Percentiles rank a stretch among this genome's conserved stretches.
phyloP scores from a whole-genome alignment of 2,113 vertebrate genomes.

The Hippocampus guttulatus region DNA sequence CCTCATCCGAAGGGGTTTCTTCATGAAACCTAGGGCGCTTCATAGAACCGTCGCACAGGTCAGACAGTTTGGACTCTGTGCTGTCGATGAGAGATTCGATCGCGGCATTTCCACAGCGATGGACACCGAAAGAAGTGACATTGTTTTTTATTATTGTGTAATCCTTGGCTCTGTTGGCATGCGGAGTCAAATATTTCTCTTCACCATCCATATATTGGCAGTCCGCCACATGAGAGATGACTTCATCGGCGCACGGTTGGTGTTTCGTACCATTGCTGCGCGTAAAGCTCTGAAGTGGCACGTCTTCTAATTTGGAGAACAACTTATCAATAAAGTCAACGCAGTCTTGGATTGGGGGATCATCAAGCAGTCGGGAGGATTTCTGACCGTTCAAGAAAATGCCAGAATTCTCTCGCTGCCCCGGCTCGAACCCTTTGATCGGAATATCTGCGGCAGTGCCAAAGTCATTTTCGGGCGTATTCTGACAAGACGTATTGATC shows the following conservation, averaged over 20 bases:
- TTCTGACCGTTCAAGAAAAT: constrained; percentile 49
- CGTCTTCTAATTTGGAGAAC: constrained; percentile 62
- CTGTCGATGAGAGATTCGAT: constrained; percentile 30
- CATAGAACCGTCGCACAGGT: constrained; percentile 47
- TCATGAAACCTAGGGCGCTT: neutral
- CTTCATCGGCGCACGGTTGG: constrained; percentile 49
- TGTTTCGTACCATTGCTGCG: constrained; percentile 35
- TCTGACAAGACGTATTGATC: constrained; percentile 13
- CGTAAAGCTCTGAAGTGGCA: constrained; percentile 48
- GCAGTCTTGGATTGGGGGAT: constrained; percentile 50
- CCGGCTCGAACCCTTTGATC: constrained; percentile 35
- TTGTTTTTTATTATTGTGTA: constrained; percentile 18
- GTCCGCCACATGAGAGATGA: constrained; percentile 56
- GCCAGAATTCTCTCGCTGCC: constrained; percentile 53
- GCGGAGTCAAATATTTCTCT: constrained; percentile 36
- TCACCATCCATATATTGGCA: constrained; percentile 32
- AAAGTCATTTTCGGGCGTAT: constrained; percentile 23
- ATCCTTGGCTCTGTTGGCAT: constrained; percentile 37
- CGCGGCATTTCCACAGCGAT: constrained; percentile 32
- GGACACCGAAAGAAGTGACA: constrained; percentile 21
- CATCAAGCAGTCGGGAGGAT: constrained; percentile 21
- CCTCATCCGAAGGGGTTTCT: constrained; percentile 10
- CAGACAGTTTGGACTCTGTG: constrained; percentile 51
- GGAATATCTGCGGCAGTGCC: constrained; percentile 25
- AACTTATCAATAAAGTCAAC: constrained; percentile 63